These are phyloP conservation scores for Etheostoma spectabile DNA, from an alignment of 2,113 vertebrate species.

Conservation along the genomic window DNA sequence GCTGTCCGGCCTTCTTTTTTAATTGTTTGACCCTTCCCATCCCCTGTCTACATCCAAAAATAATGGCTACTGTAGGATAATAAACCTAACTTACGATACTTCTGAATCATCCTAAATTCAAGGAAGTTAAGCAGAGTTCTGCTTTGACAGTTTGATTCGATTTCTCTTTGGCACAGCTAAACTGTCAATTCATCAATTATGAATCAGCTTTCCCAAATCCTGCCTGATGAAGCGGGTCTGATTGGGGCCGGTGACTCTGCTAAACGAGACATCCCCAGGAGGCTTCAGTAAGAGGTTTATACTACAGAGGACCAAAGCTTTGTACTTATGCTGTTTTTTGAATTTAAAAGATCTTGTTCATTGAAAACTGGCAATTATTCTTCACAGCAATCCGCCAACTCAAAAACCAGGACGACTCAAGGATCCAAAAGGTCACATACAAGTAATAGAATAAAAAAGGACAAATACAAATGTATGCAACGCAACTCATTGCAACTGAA, in stretches of 20 bases:
- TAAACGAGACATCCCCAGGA: constrained; percentile 20
- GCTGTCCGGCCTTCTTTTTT: background rate
- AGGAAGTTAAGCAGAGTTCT: constrained; percentile 27
- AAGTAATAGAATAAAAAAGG: background rate
- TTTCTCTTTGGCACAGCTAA: constrained; percentile 32
- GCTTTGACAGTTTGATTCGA: constrained; percentile 27
- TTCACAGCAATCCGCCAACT: background rate
- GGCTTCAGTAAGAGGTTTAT: background rate
- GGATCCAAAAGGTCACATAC: background rate
- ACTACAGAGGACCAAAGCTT: background rate
- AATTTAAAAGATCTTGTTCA: background rate
- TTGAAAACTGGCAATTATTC: background rate
- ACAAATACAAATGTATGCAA: background rate
- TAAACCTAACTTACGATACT: constrained; percentile 16
- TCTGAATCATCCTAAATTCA: constrained; percentile 16
- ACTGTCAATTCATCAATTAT: constrained; percentile 58
- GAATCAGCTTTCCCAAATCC: constrained; percentile 55
- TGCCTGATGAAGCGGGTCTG: constrained; percentile 23
- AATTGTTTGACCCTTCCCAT: background rate
- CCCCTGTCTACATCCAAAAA: background rate
- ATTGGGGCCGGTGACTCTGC: constrained; percentile 22
- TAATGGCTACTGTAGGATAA: background rate
- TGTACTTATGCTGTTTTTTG: too few relatives aligned
- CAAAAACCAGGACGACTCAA: background rate
- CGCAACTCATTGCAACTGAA: background rate